A percentile compares a stretch with the other conserved stretches of the same genome.
Evolutionary conservation across 2,113 vertebrate genomes (phyloP).

Genomic region (Apodemus sylvaticus): DNA sequence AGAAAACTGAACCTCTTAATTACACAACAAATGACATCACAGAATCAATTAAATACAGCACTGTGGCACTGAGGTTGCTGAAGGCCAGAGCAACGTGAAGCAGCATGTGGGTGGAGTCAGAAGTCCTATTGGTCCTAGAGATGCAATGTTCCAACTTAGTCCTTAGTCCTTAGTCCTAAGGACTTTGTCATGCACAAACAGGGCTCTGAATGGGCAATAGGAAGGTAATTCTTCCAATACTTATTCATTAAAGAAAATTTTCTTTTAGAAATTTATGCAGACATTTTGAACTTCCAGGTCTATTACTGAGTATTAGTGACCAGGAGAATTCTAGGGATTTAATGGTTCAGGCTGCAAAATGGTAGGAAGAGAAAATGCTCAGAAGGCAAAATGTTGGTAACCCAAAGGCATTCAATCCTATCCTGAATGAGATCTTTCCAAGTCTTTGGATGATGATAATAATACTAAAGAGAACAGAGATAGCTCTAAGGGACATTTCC

Average conservation of each 20-base stretch:
- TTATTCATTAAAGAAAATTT: neutral
- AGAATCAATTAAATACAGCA: neutral
- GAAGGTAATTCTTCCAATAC: slow-evolving; percentile 84
- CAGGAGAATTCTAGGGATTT: slow-evolving; percentile 93
- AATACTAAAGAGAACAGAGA: slow-evolving; percentile 92
- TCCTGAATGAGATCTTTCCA: slow-evolving; percentile 96
- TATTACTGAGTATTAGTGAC: slow-evolving; percentile 92
- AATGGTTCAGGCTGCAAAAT: slow-evolving; percentile 96
- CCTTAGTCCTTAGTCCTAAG: no score
- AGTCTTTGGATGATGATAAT: slow-evolving; percentile 94
- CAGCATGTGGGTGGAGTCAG: neutral
- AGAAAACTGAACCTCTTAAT: neutral
- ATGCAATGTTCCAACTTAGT: slow-evolving; percentile 93
- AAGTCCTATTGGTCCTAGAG: slow-evolving; percentile 97
- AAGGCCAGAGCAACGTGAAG: neutral
- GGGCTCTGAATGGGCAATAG: no score
- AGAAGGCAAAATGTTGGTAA: slow-evolving; percentile 97
- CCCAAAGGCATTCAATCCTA: slow-evolving; percentile 98
- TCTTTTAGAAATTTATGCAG: neutral
- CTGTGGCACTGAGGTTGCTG: neutral
- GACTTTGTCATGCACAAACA: no score
- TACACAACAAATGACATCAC: neutral
- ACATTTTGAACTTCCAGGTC: neutral
- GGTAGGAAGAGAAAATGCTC: slow-evolving; percentile 80
- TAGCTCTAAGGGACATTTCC: slow-evolving; percentile 93